phyloP scores from a whole-genome alignment of 1,140 invertebrate species.

The Belonocnema kinseyi region DNA sequence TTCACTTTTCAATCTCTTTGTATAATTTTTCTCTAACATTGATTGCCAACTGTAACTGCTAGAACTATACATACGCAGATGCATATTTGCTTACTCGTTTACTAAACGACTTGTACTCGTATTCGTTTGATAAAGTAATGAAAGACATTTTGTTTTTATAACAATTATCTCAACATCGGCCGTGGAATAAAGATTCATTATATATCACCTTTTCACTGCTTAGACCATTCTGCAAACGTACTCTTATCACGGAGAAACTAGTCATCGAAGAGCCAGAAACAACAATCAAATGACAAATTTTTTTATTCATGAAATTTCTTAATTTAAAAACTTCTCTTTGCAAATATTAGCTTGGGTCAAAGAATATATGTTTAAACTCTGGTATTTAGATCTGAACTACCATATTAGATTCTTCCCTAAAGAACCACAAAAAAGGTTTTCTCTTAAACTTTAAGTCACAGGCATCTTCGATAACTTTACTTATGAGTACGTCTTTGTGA shows the following conservation, averaged over 20 bases:
- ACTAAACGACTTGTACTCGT: constrained; percentile 61
- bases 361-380: too few relatives aligned
- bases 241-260: constrained; percentile 38
- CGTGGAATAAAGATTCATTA: constrained; percentile 49
- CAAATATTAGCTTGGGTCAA: too few relatives aligned
- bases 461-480: constrained; percentile 37
- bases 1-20: background rate
- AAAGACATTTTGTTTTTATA: constrained; percentile 69
- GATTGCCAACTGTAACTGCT: constrained; percentile 39
- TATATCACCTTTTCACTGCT: constrained; percentile 41
- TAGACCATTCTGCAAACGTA: constrained; percentile 40
- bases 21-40: constrained; percentile 35
- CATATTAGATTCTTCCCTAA: too few relatives aligned
- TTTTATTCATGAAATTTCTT: too few relatives aligned
- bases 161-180: constrained; percentile 58
- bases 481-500: constrained; percentile 5
- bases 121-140: constrained; percentile 69
- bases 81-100: constrained; percentile 44
- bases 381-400: too few relatives aligned
- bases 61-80: constrained; percentile 42
- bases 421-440: too few relatives aligned
- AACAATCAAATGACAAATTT: constrained; percentile 39
- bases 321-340: too few relatives aligned
- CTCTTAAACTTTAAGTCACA: background rate
- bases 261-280: constrained; percentile 42